These are phyloP conservation scores for Magallana angulata DNA, from an alignment of 1,140 invertebrate species.

Conservation along the genomic window DNA sequence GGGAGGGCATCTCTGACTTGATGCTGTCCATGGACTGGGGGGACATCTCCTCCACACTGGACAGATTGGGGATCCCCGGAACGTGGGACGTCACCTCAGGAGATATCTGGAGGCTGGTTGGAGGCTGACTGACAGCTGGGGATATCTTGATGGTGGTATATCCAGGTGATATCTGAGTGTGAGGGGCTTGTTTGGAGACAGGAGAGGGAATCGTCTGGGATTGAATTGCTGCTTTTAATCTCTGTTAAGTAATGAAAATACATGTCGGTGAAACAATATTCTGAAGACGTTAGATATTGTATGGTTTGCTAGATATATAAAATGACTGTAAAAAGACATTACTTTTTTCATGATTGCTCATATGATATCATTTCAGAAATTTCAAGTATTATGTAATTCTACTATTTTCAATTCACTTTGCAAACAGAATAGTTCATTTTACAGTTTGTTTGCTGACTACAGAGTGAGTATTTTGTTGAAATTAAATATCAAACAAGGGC, in stretches of 20 bases:
- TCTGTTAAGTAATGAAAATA: slow-evolving; percentile 51
- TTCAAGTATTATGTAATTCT: too few relatives aligned
- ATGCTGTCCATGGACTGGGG: slow-evolving; percentile 59
- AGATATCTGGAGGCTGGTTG: slow-evolving; percentile 43
- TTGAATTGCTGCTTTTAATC: slow-evolving; percentile 70
- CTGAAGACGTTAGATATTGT: too few relatives aligned
- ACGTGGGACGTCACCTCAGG: slow-evolving; percentile 29
- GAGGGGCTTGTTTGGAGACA: slow-evolving; percentile 37
- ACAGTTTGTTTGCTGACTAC: too few relatives aligned
- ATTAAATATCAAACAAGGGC: too few relatives aligned
- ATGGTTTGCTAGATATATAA: too few relatives aligned
- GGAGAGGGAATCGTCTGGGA: slow-evolving; percentile 63
- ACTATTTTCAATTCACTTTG: too few relatives aligned
- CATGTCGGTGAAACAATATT: too few relatives aligned
- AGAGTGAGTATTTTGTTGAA: too few relatives aligned
- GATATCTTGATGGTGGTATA: slow-evolving; percentile 51
- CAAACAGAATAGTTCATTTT: too few relatives aligned
- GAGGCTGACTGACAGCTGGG: slow-evolving; percentile 16
- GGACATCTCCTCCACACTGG: slow-evolving; percentile 39
- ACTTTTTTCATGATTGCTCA: too few relatives aligned
- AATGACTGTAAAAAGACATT: too few relatives aligned
- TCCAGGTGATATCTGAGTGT: slow-evolving; percentile 40
- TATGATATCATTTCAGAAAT: too few relatives aligned
- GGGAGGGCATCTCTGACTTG: slow-evolving; percentile 57
- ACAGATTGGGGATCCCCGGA: slow-evolving; percentile 5